Base-by-base conservation (phyloP, 2,888 invertebrate genomes). In the Synergus gifuensis region DNA sequence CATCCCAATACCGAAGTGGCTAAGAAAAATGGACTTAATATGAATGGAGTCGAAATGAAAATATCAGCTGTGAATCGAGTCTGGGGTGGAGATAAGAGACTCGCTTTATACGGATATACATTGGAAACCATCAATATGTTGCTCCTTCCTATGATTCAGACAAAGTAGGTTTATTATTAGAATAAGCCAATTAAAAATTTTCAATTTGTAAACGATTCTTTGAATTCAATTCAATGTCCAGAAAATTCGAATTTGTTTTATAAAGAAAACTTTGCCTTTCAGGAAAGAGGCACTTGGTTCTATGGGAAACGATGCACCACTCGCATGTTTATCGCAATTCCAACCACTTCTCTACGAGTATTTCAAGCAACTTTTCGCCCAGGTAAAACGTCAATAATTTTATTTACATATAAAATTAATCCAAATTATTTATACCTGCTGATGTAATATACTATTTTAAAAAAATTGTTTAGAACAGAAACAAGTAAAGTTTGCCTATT, bases 281-380 rank as follows among this genome's bases (percentile, higher is more conserved):
- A 98, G 98, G 92, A 99, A 99, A 93, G 99, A 99, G 93, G 98
- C 99, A 0, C 94, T 99, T 36, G 99, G 99, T 78, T 99, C 99
- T 44, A 99, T 99, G 99, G 99, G 99, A 81, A 99, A 99, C 92
- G 99, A 99, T 93, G 97, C 98, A 0, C 99, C 99, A 0, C 93
- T 99, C 85, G 99, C 99, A 11, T 99, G 99, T 89, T 94, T 99
- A 42, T 99, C 99, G 0, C 94, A 95, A 91, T 99, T 98, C 93
- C 97, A 98, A 91, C 99, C 99, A 11, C 93, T 99, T 80, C 94
- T 98, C 1, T 99, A 98, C 92, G 98, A 98, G 87, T 99, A 99
- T 93, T 99, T 99, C 94, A 99, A 99, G 91, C 99, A 99, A 92
- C 94, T 99, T 67, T 99, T 99, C 93, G 99, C 99, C 54, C 99